Base-by-base conservation (phyloP, 2,888 invertebrate species). In the Nomada goodeniana region DNA sequence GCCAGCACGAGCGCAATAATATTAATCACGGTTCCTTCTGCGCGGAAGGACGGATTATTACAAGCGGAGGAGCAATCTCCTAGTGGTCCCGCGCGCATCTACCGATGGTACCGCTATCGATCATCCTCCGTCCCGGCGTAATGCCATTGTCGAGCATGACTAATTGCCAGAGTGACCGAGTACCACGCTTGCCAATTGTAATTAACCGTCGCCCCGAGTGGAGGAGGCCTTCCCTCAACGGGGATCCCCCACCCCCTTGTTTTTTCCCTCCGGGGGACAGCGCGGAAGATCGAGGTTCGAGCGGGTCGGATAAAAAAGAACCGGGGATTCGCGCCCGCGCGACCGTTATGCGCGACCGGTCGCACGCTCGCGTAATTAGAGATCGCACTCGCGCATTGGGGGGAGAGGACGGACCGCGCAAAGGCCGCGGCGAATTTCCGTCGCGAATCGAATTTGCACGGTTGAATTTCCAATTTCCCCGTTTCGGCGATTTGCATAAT, bases 71-170 rank as follows among this genome's bases (percentile, higher is more conserved):
- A 29, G 80, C 81, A 86, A 89, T 87, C 88, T 83, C 63, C 82
- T 84, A 84, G 84, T 59, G 50, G 70, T 64, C 76, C 68, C 53
- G 63, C 67, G 69, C 75, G 74, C 73, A 82, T 82, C 82, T 75
- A 76, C 83, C 86, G 87, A 89, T 88, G 86, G 87, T 84, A 79
- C 79, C 78, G 85, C 89, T 90, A 91, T 91, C 90, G 90, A 91
- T 91, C 91, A 91, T 89, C 84, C 85, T 52, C 82, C 80, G 76
- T 68, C 20, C 74, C 50, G 73, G 82, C 71, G 83, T 82, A 86
- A 84, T 83, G 84, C 86, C 86, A 90, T 90, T 91, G 91, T 89
- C 88, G 86, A 87, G 86, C 87, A 88, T 91, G 90, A 91, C 90
- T 91, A 90, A 91, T 91, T 90, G 88, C 88, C 78, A 72, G 82